Percentiles rank a stretch among this genome's conserved stretches.
Evolutionary conservation across 2,113 vertebrate species (phyloP).

Genomic region (Platysteira castanea): DNA sequence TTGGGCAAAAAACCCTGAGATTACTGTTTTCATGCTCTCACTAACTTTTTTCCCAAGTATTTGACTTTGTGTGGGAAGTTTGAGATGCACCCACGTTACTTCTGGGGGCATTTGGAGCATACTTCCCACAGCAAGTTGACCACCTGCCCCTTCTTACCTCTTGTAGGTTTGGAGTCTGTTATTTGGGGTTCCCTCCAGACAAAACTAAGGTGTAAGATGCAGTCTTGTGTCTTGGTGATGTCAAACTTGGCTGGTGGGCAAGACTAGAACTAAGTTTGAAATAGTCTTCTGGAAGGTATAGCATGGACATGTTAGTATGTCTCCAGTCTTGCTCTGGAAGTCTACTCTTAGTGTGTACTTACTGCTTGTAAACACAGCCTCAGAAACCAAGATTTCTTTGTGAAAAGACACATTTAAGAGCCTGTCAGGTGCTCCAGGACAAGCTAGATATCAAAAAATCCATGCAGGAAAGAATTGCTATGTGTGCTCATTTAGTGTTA

Average conservation of each 20-base stretch:
- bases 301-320: background rate
- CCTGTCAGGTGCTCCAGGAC: background rate
- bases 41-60: background rate
- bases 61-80: background rate
- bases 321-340: background rate
- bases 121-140: accelerated
- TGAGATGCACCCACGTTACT: background rate
- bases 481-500: background rate
- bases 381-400: background rate
- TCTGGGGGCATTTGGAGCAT: background rate
- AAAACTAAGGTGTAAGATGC: background rate
- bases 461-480: background rate
- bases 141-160: background rate
- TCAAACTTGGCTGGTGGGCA: background rate
- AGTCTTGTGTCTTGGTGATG: background rate
- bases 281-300: background rate
- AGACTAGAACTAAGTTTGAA: background rate
- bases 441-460: background rate
- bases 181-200: background rate
- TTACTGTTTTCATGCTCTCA: background rate
- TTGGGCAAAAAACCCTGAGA: background rate
- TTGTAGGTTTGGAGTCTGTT: background rate
- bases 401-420: background rate
- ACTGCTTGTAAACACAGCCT: background rate
- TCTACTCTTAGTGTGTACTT: background rate